Evolutionary conservation across 2,888 invertebrate genomes (phyloP).

Genomic region (Amblyjoppa fuscipennis): DNA sequence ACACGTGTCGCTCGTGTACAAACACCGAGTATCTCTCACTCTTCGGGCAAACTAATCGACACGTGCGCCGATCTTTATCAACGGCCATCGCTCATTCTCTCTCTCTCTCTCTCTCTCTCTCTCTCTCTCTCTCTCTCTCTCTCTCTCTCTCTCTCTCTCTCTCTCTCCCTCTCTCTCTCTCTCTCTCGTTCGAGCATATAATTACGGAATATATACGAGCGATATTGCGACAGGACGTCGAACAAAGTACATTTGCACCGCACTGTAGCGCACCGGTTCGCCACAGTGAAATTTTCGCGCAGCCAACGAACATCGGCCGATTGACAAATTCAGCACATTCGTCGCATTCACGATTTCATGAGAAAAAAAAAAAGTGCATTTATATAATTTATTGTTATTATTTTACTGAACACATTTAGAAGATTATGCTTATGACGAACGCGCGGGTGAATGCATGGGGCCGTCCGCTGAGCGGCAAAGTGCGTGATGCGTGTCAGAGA

Average conservation of each 20-base stretch:
- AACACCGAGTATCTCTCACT: neutral
- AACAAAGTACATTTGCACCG: neutral
- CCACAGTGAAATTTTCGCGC: neutral
- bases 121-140: no score
- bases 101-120: no score
- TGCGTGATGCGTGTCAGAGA: conserved; percentile 61
- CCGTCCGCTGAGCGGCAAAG: conserved; percentile 47
- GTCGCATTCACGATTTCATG: neutral
- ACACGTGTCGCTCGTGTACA: neutral
- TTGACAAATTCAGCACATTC: conserved; percentile 6
- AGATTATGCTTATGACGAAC: conserved; percentile 56
- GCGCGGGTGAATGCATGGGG: conserved; percentile 45
- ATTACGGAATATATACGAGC: neutral
- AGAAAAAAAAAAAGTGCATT: conserved; percentile 31
- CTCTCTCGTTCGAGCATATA: conserved; percentile 9
- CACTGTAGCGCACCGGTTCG: neutral
- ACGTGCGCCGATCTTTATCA: conserved; percentile 48
- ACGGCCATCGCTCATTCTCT: conserved; percentile 21
- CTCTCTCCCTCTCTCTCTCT: no score
- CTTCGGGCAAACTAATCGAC: conserved; percentile 34
- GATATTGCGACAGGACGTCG: neutral
- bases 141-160: no score
- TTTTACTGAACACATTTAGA: conserved; percentile 42
- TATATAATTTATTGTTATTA: conserved; percentile 1
- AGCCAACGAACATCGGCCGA: conserved; percentile 3